Evolutionary conservation across 1,140 invertebrate genomes (phyloP).

Genomic region (Magallana angulata): DNA sequence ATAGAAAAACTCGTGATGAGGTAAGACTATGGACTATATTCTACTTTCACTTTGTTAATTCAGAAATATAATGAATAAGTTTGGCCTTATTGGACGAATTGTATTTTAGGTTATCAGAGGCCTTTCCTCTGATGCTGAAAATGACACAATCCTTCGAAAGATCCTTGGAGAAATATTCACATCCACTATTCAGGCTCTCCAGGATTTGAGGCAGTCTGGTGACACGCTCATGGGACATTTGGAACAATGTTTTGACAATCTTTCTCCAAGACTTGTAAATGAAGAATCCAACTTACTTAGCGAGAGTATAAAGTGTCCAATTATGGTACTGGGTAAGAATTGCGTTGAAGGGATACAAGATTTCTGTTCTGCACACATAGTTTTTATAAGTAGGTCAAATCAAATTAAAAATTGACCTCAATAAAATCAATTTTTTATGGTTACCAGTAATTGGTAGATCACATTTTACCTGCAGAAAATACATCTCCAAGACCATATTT

Average conservation of each 20-base stretch:
- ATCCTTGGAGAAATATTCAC: slow-evolving; percentile 41
- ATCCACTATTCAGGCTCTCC: slow-evolving; percentile 34
- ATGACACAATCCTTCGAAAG: slow-evolving; percentile 45
- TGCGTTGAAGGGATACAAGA: not conserved
- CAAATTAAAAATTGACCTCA: no score
- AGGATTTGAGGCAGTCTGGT: slow-evolving; percentile 5
- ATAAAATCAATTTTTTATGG: no score
- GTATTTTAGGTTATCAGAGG: slow-evolving; percentile 47
- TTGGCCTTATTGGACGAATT: no score
- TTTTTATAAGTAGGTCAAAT: no score
- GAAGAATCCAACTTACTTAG: slow-evolving; percentile 41
- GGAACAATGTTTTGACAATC: slow-evolving; percentile 29
- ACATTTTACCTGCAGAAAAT: no score
- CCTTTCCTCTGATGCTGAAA: slow-evolving; percentile 42
- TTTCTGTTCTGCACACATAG: no score
- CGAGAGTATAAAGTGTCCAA: slow-evolving; percentile 51
- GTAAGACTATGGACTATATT: slow-evolving; percentile 22
- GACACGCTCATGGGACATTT: slow-evolving; percentile 45
- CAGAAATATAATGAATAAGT: not conserved
- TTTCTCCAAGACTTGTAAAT: slow-evolving; percentile 30
- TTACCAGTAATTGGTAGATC: no score
- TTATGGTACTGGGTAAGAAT: slow-evolving; percentile 54
- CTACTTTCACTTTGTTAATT: slow-evolving; percentile 56
- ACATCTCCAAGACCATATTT: no score
- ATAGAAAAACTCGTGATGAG: slow-evolving; percentile 41